Evolutionary conservation across 2,113 vertebrate genomes (phyloP), one percentile per base, ranked within the genome.

Genomic region (Amazona vittata): DNA sequence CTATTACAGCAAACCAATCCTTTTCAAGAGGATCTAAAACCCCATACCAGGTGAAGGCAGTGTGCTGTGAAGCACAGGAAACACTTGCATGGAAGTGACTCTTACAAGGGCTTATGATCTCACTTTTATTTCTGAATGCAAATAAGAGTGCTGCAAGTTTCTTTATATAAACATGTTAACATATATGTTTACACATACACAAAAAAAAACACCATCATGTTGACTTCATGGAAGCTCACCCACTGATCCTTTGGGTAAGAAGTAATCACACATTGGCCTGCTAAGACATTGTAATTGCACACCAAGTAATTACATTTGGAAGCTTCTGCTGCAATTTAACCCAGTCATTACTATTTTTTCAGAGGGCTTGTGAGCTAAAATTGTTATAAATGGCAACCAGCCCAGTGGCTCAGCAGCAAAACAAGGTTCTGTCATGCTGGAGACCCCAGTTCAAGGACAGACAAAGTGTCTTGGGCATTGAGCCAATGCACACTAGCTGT

Each of bases 241-340:
- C 57, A 43, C 65, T 90, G 28, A 46, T 95, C 63, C 79, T 93
- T 89, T 75, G 76, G 83, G 52, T 91, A 96, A 95, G 81, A 55
- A 81, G 12, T 93, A 96, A 97, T 91, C 81, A 93, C 53, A 94
- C 41, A 33, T 37, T 95, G 75, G 57, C 90, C 88, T 71, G 52
- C 67, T 90, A 93, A 94, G 69, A 70, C 79, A 93, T 75, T 37
- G 7, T 87, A 96, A 98, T 94, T 95, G 80, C 75, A 91, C n/a
- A n/a, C 52, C 82, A 86, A 69, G 57, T 91, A 93, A 96, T 95
- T 94, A 84, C 73, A 89, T 95, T 94, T 93, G 79, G 93, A 97
- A 97, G 64, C 78, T 97, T 93, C 62, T 94, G 93, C 93, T 93
- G 84, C 59, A 96, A 90, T 67, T 88, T 98, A 97, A 97, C 85